These are phyloP conservation scores for Sturnus vulgaris DNA, from an alignment of 2,113 vertebrate genomes.

Conservation along the genomic window DNA sequence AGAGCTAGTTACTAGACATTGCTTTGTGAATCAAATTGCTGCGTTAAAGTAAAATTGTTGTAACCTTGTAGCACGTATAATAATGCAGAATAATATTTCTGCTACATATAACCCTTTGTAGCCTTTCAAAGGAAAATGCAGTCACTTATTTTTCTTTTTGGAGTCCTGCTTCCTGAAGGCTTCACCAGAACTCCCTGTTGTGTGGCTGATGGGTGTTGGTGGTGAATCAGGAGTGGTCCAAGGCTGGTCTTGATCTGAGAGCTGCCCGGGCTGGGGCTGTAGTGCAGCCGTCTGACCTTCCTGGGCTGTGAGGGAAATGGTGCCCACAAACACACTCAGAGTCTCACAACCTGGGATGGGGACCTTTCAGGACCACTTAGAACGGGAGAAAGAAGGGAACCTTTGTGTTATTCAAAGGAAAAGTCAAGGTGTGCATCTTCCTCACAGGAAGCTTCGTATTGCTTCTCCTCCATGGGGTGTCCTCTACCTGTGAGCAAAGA, in stretches of 20 bases:
- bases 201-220: background rate
- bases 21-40: background rate
- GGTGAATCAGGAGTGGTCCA: background rate
- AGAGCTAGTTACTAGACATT: background rate
- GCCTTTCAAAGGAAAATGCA: background rate
- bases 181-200: background rate
- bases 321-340: rapidly evolving
- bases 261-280: background rate
- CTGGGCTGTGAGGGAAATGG: background rate
- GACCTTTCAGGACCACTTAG: background rate
- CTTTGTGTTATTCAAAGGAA: background rate
- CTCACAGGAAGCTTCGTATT: background rate
- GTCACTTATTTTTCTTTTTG: background rate
- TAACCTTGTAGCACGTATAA: background rate
- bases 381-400: background rate
- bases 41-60: background rate
- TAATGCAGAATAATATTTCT: background rate
- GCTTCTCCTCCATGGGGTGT: rapidly evolving
- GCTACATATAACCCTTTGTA: background rate
- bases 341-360: rapidly evolving
- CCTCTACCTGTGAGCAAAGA: background rate
- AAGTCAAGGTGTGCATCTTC: background rate
- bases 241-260: background rate
- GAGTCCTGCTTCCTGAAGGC: background rate
- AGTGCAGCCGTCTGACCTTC: rapidly evolving